Evolutionary conservation across 1,140 invertebrate genomes (phyloP), one percentile per base, ranked within the genome.

Genomic region (Pseudachorutes palmiensis): DNA sequence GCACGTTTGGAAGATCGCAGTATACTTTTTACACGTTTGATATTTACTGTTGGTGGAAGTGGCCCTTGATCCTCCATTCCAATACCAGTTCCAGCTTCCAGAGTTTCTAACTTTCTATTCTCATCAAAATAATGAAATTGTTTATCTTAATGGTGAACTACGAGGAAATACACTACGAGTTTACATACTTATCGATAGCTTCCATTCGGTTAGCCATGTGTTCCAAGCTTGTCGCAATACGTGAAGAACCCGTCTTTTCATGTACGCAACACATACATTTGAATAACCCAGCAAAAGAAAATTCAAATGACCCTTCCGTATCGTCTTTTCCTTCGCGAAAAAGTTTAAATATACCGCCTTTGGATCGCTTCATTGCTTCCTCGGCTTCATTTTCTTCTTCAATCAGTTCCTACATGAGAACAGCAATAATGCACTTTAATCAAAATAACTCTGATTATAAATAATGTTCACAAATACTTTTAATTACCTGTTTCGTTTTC

Each of bases 181-280:
- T n/a, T n/a, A n/a, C 9, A 22, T 55, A 55, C 51, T 22, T 70
- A 65, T 79, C 78, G 60, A 78, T 76, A 14, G 45, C 32, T 24
- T 78, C 75, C 49, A 79, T 60, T 51, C 73, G 63, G 1, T 75
- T 74, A 2, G 71, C 72, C 1, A 82, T 63, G 5, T 72, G 71
- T 12, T 76, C 70, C 2, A 82, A 66, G 2, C 76, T 68, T 16
- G 76, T 73, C 12, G 75, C 75, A n/a, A 81, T 77, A 32, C 73
- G 69, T 3, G 72, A n/a, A 33, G 80, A 67, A 60, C 80, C 75
- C 9, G 78, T 75, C 36, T 75, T 80, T 1, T 75, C 70, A 28
- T 78, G 75, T 26, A 78, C 76, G 69, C 79, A 82, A 57, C 76
- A 77, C 75, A 81, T 78, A 45, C 79, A 74, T 48, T 78, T 77